phyloP scores from a whole-genome alignment of 1,140 invertebrate genomes.

The Ostrea edulis region DNA sequence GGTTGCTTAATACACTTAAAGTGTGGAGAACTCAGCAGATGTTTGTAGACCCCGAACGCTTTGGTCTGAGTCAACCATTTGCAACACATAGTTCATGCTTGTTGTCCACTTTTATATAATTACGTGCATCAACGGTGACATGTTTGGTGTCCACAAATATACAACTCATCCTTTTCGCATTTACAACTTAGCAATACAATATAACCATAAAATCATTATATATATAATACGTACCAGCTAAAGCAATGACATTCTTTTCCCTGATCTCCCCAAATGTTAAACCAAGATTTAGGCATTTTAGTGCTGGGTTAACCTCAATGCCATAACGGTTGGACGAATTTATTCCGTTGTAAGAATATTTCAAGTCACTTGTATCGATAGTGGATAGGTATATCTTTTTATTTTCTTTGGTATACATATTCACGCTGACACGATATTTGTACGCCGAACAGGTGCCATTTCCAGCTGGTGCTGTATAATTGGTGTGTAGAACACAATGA shows the following conservation, averaged over 20 bases:
- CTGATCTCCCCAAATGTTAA: background rate
- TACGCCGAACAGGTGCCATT: background rate
- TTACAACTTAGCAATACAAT: too few species aligned
- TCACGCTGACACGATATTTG: background rate
- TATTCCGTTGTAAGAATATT: background rate
- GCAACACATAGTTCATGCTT: too few species aligned
- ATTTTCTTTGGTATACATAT: too few species aligned
- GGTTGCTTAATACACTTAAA: too few species aligned
- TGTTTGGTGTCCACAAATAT: too few species aligned
- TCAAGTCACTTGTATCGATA: background rate
- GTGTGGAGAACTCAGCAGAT: too few species aligned
- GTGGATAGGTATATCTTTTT: background rate
- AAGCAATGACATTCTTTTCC: background rate
- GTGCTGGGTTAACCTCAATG: background rate
- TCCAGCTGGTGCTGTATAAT: background rate
- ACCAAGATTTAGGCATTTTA: background rate
- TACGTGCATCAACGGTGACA: too few species aligned
- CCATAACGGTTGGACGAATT: background rate
- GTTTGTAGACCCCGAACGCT: too few species aligned
- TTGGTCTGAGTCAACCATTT: too few species aligned
- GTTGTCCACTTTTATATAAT: too few species aligned
- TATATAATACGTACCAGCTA: background rate
- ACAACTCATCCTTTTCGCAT: too few species aligned
- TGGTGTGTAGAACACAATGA: background rate
- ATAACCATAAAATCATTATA: too few species aligned